Percentiles rank a stretch among this genome's conserved stretches.
These are phyloP conservation scores for Pseudochirops corinnae DNA, from an alignment of 2,797 vertebrate species.

Conservation along the genomic window DNA sequence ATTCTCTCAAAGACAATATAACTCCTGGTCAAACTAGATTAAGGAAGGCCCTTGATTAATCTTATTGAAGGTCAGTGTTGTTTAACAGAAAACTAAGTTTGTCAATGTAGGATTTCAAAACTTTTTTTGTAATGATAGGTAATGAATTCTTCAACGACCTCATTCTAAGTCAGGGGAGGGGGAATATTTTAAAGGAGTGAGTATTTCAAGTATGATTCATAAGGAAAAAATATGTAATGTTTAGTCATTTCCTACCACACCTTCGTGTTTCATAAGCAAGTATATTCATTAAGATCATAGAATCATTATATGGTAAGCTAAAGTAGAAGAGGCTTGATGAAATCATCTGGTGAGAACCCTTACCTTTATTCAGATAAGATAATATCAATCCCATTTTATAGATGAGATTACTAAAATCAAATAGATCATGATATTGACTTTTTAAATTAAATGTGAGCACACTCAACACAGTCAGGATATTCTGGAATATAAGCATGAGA, in stretches of 20 bases:
- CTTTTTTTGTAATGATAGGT: conserved; percentile 13
- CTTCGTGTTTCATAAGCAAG: conserved; percentile 41
- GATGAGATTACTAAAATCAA: background rate
- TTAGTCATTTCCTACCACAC: conserved; percentile 46
- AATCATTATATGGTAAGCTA: background rate
- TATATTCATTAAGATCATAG: conserved; percentile 25
- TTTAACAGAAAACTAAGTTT: conserved; percentile 15
- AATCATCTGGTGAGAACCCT: background rate
- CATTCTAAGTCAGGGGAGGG: conserved; percentile 16
- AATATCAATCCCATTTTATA: conserved; percentile 11
- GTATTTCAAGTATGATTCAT: background rate
- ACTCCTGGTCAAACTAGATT: background rate
- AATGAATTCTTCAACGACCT: background rate
- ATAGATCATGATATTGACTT: background rate
- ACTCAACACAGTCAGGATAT: background rate
- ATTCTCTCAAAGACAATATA: background rate
- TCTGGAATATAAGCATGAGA: background rate
- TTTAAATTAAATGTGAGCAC: background rate
- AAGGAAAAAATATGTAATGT: conserved; percentile 36
- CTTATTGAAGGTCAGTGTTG: background rate
- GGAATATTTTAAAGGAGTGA: background rate
- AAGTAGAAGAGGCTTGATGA: background rate
- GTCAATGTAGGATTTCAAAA: conserved; percentile 16
- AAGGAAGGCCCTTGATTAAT: background rate
- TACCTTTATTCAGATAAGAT: background rate